These are phyloP conservation scores for Andrena camellia DNA, from an alignment of 2,888 invertebrate genomes.

Conservation along the genomic window DNA sequence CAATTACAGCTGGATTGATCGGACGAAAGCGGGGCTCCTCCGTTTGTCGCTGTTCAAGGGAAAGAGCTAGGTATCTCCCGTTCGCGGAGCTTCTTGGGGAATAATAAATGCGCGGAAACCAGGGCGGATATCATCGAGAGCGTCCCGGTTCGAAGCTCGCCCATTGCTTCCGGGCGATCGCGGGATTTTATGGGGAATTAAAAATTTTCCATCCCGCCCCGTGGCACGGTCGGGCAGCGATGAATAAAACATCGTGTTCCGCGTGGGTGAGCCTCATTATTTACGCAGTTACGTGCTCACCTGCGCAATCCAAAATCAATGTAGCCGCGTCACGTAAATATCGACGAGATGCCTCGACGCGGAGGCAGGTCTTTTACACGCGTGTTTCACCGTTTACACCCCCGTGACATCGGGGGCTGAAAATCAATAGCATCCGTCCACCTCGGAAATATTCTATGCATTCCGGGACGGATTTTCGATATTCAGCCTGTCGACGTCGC, in stretches of 20 bases:
- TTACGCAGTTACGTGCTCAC: slow-evolving; percentile 68
- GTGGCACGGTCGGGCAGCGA: slow-evolving; percentile 51
- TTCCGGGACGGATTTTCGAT: slow-evolving; percentile 32
- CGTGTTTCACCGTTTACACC: slow-evolving; percentile 34
- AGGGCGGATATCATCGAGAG: slow-evolving; percentile 18
- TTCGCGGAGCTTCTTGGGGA: background rate
- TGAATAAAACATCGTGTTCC: slow-evolving; percentile 80
- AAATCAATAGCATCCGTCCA: slow-evolving; percentile 44
- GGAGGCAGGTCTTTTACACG: slow-evolving; percentile 31
- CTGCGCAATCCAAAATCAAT: slow-evolving; percentile 68
- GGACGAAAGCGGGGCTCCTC: background rate
- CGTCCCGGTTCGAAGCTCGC: slow-evolving; percentile 24
- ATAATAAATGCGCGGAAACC: slow-evolving; percentile 22
- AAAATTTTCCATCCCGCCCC: slow-evolving; percentile 74
- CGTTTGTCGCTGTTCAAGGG: slow-evolving; percentile 2
- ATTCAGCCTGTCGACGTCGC: background rate
- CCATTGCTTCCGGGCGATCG: slow-evolving; percentile 69
- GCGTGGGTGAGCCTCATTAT: slow-evolving; percentile 70
- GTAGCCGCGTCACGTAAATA: slow-evolving; percentile 61
- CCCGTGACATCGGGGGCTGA: slow-evolving; percentile 36
- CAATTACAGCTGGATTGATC: slow-evolving; percentile 13
- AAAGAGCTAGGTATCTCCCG: background rate
- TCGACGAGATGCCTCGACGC: slow-evolving; percentile 50
- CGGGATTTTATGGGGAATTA: slow-evolving; percentile 79
- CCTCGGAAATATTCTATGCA: slow-evolving; percentile 22